Conservation (phyloP, 2,888 invertebrate species). For the Salticus scenicus region DNA sequence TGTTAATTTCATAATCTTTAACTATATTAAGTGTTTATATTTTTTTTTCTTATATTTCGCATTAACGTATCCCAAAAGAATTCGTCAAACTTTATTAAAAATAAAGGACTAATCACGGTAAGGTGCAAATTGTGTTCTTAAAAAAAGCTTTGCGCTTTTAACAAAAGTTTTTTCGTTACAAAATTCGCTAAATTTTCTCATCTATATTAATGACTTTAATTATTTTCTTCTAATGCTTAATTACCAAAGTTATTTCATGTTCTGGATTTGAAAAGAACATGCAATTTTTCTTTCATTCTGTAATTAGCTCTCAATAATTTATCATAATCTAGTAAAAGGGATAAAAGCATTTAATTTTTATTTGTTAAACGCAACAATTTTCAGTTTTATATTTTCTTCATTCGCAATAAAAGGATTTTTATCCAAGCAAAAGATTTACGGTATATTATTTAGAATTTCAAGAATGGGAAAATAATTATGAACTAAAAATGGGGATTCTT, state of each 20-base stretch:
- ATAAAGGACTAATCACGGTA: too few species aligned
- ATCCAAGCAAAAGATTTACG: background rate
- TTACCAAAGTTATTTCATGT: background rate
- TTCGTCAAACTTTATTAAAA: background rate
- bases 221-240: background rate
- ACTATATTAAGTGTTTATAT: background rate
- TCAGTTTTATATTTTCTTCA: background rate
- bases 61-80: background rate
- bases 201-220: background rate
- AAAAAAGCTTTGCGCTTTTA: background rate
- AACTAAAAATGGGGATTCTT: too few species aligned
- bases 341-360: background rate
- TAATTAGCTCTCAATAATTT: background rate
- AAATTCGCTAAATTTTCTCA: background rate
- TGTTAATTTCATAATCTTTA: background rate
- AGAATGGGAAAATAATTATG: too few species aligned
- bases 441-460: background rate
- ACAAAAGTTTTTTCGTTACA: background rate
- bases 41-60: background rate
- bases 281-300: background rate
- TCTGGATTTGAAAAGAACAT: background rate
- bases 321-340: background rate
- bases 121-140: background rate
- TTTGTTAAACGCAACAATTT: background rate
- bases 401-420: too few species aligned